A percentile compares a stretch with the other conserved stretches of the same genome.
phyloP scores from a whole-genome alignment of 2,113 vertebrate species.

The Solenodon paradoxus region DNA sequence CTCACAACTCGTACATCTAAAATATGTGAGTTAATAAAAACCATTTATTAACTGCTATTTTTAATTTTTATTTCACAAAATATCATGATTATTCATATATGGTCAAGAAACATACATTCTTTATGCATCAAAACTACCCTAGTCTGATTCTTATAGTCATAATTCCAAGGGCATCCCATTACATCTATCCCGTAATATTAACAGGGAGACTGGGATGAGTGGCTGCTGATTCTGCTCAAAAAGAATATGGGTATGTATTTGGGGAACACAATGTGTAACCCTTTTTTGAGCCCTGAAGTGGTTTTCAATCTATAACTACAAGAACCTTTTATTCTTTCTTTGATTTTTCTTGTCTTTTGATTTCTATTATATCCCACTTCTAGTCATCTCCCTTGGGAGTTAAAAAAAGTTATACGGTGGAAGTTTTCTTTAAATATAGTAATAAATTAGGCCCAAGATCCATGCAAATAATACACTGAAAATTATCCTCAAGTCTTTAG shows the following conservation, averaged over 20 bases:
- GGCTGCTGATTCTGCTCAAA: neutral
- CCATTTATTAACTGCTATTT: neutral
- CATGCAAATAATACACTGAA: neutral
- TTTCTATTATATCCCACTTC: neutral
- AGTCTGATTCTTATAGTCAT: neutral
- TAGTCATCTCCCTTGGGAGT: neutral
- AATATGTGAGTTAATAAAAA: conserved; percentile 17
- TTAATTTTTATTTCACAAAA: neutral
- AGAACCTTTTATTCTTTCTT: neutral
- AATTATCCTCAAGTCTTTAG: neutral
- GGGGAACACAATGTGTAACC: neutral
- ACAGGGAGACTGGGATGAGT: neutral
- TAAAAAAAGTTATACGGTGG: neutral
- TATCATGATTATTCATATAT: neutral
- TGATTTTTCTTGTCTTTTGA: neutral
- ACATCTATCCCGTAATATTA: neutral
- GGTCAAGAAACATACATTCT: neutral
- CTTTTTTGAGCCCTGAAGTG: neutral
- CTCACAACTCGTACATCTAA: conserved; percentile 80
- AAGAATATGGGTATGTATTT: neutral
- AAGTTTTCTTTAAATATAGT: neutral
- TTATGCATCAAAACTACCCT: neutral
- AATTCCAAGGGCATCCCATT: neutral
- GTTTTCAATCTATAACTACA: neutral
- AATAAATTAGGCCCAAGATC: neutral